A percentile compares a stretch with the other conserved stretches of the same genome.
Evolutionary conservation across 1,140 invertebrate genomes (phyloP).

Genomic region (Hestina assimilis): DNA sequence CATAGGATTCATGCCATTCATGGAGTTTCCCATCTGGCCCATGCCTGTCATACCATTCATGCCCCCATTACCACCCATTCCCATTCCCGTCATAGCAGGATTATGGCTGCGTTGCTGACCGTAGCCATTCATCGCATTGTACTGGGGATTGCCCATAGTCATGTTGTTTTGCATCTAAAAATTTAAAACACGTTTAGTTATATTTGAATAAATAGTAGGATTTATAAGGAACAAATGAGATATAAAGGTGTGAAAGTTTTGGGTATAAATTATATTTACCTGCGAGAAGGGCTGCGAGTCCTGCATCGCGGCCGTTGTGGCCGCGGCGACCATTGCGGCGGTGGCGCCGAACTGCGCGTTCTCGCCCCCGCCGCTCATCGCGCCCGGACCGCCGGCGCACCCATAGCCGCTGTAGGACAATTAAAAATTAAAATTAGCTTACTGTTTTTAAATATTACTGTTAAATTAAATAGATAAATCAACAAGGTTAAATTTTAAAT

Average conservation of each 20-base stretch:
- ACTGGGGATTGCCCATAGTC: conserved; percentile 78
- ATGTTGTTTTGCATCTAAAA: conserved; percentile 78
- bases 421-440: background rate
- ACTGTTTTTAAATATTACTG: no score
- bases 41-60: conserved; percentile 80
- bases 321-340: conserved; percentile 76
- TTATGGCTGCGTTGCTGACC: conserved; percentile 76
- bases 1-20: conserved; percentile 80
- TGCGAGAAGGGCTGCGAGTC: conserved; percentile 78
- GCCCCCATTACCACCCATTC: conserved; percentile 81
- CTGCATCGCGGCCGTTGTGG: conserved; percentile 76
- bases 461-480: no score
- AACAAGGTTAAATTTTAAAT: no score
- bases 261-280: conserved; percentile 37
- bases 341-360: conserved; percentile 76
- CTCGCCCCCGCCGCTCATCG: conserved; percentile 78
- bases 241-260: background rate
- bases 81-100: conserved; percentile 81
- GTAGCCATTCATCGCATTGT: conserved; percentile 77
- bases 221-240: background rate
- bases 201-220: background rate
- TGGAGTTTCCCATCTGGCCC: conserved; percentile 75
- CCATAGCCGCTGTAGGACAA: conserved; percentile 69
- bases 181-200: background rate
- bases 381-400: conserved; percentile 75